Conservation (phyloP, 2,888 invertebrate genomes). For the Drosophila anceps region DNA sequence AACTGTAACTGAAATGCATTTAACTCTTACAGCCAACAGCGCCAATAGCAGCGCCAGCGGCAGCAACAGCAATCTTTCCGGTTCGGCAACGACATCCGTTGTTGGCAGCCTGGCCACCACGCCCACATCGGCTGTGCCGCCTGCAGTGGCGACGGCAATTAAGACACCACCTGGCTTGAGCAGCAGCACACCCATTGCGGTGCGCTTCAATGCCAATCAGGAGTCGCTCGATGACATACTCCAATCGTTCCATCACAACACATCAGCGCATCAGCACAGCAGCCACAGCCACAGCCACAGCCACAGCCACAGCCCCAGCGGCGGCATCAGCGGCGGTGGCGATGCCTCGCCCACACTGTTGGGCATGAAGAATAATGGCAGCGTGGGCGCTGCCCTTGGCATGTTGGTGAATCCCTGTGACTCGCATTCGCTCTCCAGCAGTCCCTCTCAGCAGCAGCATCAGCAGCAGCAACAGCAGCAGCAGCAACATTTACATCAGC, state of each 20-base stretch:
- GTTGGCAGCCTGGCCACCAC: slow-evolving; percentile 63
- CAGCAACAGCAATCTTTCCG: slow-evolving; percentile 74
- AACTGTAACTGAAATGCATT: background rate
- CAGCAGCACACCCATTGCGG: slow-evolving; percentile 83
- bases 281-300: slow-evolving; percentile 42
- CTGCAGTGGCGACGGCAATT: slow-evolving; percentile 36
- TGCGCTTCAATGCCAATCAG: slow-evolving; percentile 85
- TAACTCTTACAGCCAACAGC: slow-evolving; percentile 51
- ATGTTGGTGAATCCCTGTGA: slow-evolving; percentile 74
- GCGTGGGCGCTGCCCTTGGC: slow-evolving; percentile 56
- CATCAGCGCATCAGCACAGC: slow-evolving; percentile 40
- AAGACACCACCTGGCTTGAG: slow-evolving; percentile 75
- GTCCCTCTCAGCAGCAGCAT: slow-evolving; percentile 71
- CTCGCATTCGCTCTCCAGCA: slow-evolving; percentile 84
- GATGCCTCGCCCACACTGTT: slow-evolving; percentile 66
- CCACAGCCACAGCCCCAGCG: slow-evolving; percentile 58
- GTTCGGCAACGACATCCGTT: slow-evolving; percentile 64
- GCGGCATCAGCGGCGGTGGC: slow-evolving; percentile 62
- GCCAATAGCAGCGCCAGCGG: slow-evolving; percentile 70
- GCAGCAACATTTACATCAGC: slow-evolving; percentile 19
- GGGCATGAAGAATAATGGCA: slow-evolving; percentile 70
- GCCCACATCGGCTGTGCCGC: slow-evolving; percentile 64
- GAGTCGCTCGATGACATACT: slow-evolving; percentile 85
- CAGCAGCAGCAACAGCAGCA: slow-evolving; percentile 35
- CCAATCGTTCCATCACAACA: slow-evolving; percentile 82